Evolutionary conservation across 2,797 vertebrate species (phyloP), one percentile per base, ranked within the genome.

Genomic region (Lepidocolaptes lacrymiger): DNA sequence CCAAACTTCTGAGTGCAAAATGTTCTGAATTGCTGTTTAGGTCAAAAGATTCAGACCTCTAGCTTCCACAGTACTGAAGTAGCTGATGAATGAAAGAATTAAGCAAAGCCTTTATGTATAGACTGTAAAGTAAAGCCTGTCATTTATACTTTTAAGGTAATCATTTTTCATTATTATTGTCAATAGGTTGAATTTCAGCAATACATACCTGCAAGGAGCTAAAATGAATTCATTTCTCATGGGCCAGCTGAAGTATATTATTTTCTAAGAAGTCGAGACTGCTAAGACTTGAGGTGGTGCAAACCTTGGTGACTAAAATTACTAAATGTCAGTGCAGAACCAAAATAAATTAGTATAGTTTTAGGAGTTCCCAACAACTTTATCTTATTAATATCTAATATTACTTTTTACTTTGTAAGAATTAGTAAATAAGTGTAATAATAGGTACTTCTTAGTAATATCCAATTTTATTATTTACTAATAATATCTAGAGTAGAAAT

Each of bases 51-150:
- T 49, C 41, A 71, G 80, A 51, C 12, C 7, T 58, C 15, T 93
- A 24, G 4, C 36, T 90, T 86, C 54, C 30, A 75, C 24, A 27
- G 30, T 48, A 66, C 8, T 58, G 66, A 79, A 62, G 56, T 28
- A 62, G 22, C 32, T 89, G 92, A 83, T 55, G 39, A 85, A 93
- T 91, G 71, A 79, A 61, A 39, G 43, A 93, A 87, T 88, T 85
- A 55, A 36, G 51, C 61, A 92, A 88, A 92, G 20, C 22, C 22
- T 61, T 69, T 83, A 41, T 28, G 20, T 72, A 26, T 37, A 74
- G 34, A 27, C 64, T 86, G 78, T 51, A 67, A 82, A 93, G 51
- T 44, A 74, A 87, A 92, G 89, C 56, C 44, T 79, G 34, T 69
- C 39, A 36, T 77, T 24, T 85, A 19, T 63, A 48, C 82, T 87